phyloP scores from a whole-genome alignment of 2,888 invertebrate genomes.

The Dryadula phaetusa region DNA sequence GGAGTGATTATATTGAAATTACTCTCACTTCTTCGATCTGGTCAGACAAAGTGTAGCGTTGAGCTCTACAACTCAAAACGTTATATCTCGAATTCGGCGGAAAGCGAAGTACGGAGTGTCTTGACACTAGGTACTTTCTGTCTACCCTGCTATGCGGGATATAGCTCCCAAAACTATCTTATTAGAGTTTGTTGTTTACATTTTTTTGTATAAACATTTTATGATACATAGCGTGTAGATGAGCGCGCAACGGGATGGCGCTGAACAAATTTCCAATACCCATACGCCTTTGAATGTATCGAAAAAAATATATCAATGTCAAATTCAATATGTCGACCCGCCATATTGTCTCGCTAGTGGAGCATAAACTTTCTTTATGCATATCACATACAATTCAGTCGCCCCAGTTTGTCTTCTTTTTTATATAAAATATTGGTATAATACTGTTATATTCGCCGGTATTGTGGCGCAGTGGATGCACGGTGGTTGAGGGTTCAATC shows the following conservation, averaged over 20 bases:
- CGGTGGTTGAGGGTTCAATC: too few species aligned
- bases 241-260: conserved; percentile 5
- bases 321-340: conserved; percentile 37
- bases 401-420: neutral
- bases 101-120: too few species aligned
- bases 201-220: conserved; percentile 25
- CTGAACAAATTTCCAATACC: conserved; percentile 26
- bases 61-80: too few species aligned
- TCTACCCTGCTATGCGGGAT: too few species aligned
- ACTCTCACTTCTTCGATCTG: too few species aligned
- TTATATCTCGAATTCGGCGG: too few species aligned
- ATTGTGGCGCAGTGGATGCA: too few species aligned
- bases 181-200: neutral
- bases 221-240: conserved; percentile 15
- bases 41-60: too few species aligned
- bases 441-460: too few species aligned
- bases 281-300: conserved; percentile 30
- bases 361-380: conserved; percentile 34
- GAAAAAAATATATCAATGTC: conserved; percentile 42
- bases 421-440: neutral
- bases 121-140: too few species aligned
- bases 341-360: conserved; percentile 41
- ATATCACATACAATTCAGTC: conserved; percentile 10
- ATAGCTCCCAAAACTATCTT: neutral
- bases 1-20: too few species aligned